phyloP scores from a whole-genome alignment of 2,888 invertebrate species.

The Drosophila infuscata region DNA sequence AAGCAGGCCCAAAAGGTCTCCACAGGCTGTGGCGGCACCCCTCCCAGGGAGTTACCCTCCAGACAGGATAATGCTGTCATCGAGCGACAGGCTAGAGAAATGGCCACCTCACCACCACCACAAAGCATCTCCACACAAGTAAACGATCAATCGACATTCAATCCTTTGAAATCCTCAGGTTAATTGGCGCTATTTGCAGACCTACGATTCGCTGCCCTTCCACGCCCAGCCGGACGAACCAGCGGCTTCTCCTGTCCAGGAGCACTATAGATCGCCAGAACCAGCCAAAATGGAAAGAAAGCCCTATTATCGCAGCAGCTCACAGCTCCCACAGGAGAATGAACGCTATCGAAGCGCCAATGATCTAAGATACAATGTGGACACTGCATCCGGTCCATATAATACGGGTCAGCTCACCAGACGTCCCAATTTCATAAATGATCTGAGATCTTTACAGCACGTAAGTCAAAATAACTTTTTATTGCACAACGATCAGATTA shows the following conservation, averaged over 20 bases:
- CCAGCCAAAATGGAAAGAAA: slow-evolving; percentile 64
- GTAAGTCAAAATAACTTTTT: slow-evolving; percentile 51
- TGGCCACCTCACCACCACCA: slow-evolving; percentile 94
- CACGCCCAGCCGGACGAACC: slow-evolving; percentile 39
- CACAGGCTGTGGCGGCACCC: slow-evolving; percentile 88
- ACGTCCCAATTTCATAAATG: slow-evolving; percentile 72
- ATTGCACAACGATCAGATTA: not conserved
- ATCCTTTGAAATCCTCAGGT: not conserved
- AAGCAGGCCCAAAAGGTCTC: slow-evolving; percentile 85
- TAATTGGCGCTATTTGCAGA: slow-evolving; percentile 83
- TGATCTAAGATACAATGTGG: slow-evolving; percentile 85
- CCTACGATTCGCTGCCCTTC: slow-evolving; percentile 85
- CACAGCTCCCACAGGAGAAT: slow-evolving; percentile 67
- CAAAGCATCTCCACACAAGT: slow-evolving; percentile 95
- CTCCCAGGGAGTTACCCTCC: slow-evolving; percentile 86
- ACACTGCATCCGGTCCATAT: slow-evolving; percentile 27
- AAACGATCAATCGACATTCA: slow-evolving; percentile 16
- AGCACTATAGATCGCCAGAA: slow-evolving; percentile 54
- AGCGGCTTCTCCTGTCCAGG: slow-evolving; percentile 15
- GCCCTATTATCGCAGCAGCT: slow-evolving; percentile 70
- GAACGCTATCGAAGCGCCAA: slow-evolving; percentile 85
- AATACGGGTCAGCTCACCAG: slow-evolving; percentile 50
- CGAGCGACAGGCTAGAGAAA: slow-evolving; percentile 85
- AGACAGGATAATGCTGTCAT: slow-evolving; percentile 2
- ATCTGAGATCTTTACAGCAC: slow-evolving; percentile 76